Evolutionary conservation across 1,140 invertebrate genomes (phyloP).

Genomic region (Eciton burchellii): DNA sequence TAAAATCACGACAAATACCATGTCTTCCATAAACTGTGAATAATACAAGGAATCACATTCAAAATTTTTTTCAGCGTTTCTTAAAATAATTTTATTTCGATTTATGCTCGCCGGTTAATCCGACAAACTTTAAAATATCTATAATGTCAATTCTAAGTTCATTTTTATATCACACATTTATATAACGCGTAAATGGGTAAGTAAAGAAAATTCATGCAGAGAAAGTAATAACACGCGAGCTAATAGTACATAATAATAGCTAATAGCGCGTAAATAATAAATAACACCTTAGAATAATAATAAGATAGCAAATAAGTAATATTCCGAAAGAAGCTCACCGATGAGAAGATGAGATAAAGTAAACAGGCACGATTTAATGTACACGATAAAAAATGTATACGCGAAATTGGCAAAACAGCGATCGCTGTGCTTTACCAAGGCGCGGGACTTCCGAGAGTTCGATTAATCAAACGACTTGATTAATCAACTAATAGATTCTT

Average conservation of each 20-base stretch:
- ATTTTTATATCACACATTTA: background rate
- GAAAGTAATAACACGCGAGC: background rate
- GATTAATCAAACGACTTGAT: background rate
- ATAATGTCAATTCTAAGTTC: background rate
- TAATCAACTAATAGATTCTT: slow-evolving; percentile 77
- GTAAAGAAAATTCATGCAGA: background rate
- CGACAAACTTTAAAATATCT: background rate
- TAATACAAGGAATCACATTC: background rate
- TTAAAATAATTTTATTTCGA: slow-evolving; percentile 17
- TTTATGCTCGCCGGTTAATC: background rate
- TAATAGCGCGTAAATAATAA: slow-evolving; percentile 3
- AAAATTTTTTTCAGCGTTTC: background rate
- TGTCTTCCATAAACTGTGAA: slow-evolving; percentile 34
- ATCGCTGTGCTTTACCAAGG: too few species aligned
- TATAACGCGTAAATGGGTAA: slow-evolving; percentile 12
- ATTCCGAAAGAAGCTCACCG: background rate
- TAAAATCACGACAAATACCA: slow-evolving; percentile 41
- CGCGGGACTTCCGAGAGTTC: background rate
- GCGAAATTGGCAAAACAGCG: background rate
- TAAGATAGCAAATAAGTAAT: slow-evolving; percentile 56
- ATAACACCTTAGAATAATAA: slow-evolving; percentile 9
- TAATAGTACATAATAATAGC: background rate
- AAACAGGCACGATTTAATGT: slow-evolving; percentile 23
- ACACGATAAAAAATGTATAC: background rate
- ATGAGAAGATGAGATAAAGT: background rate